These are phyloP conservation scores for Pollicipes pollicipes DNA, from an alignment of 1,140 invertebrate species.

Conservation along the genomic window DNA sequence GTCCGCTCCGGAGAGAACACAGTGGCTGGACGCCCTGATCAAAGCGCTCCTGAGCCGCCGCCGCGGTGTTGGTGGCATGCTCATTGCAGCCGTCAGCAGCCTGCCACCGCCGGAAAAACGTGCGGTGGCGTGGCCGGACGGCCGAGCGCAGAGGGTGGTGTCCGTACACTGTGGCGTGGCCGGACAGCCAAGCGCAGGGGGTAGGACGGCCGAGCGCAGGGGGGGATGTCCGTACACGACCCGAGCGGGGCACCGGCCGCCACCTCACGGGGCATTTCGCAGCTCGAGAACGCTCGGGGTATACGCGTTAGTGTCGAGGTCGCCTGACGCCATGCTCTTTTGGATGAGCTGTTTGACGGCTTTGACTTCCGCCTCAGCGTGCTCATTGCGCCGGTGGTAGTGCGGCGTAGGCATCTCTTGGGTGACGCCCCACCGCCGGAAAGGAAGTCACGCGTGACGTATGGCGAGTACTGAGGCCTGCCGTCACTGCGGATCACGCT, in stretches of 20 bases:
- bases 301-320: conserved; percentile 8
- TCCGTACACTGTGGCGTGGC: no score
- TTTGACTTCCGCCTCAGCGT: conserved; percentile 12
- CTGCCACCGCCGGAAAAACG: neutral
- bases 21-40: neutral
- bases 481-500: neutral
- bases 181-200: no score
- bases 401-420: conserved; percentile 8
- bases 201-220: no score
- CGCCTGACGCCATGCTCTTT: neutral
- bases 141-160: neutral
- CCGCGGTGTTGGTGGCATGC: neutral
- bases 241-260: neutral
- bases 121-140: neutral
- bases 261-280: neutral
- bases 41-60: neutral
- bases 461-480: neutral
- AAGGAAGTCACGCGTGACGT: neutral
- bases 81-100: neutral
- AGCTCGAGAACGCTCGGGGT: conserved; percentile 7
- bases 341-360: conserved; percentile 11
- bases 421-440: conserved; percentile 5
- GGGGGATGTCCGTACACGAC: conserved; percentile 3
- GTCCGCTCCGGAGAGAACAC: neutral
- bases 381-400: conserved; percentile 11